Evolutionary conservation across 2,113 vertebrate genomes (phyloP).

Genomic region (Myotis brandtii): DNA sequence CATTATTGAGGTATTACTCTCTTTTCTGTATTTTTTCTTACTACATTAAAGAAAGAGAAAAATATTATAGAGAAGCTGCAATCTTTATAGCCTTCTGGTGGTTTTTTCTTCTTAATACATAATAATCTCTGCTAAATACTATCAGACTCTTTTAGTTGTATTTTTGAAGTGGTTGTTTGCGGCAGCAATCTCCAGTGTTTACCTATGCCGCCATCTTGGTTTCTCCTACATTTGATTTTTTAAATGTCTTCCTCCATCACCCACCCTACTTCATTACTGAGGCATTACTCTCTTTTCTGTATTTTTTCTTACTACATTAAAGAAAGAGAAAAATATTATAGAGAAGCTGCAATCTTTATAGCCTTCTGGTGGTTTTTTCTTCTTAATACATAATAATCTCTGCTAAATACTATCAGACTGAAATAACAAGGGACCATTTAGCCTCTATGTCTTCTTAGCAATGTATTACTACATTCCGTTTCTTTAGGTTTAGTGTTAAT

Average conservation of each 20-base stretch:
- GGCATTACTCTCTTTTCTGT: background rate
- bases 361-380: background rate
- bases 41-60: background rate
- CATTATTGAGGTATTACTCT: background rate
- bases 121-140: slow-evolving; percentile 26
- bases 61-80: background rate
- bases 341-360: background rate
- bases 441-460: background rate
- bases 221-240: slow-evolving; percentile 1
- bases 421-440: background rate
- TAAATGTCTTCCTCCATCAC: background rate
- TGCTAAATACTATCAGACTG: background rate
- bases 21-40: slow-evolving; percentile 20
- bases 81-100: background rate
- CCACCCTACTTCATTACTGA: background rate
- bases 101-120: background rate
- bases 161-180: no score
- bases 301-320: background rate
- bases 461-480: background rate
- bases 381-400: slow-evolving; percentile 14
- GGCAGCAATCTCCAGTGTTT: no score
- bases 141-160: no score
- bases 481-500: background rate
- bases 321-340: background rate
- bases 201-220: no score